These are phyloP conservation scores for Muscidifurax raptorellus DNA, from an alignment of 1,140 invertebrate species.

Conservation along the genomic window DNA sequence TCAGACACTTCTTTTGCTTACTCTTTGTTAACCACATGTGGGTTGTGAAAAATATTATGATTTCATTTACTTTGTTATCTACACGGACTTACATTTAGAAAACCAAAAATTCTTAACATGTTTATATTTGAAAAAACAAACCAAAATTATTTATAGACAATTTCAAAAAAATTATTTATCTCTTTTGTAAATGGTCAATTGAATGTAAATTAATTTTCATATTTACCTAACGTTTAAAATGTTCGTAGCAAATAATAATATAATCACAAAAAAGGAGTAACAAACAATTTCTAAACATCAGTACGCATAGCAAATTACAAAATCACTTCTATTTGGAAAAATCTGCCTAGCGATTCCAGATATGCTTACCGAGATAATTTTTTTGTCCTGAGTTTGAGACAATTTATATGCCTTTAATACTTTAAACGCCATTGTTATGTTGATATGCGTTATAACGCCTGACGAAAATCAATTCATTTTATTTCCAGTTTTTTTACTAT, in stretches of 20 bases:
- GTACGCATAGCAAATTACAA: neutral
- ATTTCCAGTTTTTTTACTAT: neutral
- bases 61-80: conserved; percentile 12
- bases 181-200: neutral
- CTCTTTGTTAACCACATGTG: conserved; percentile 3
- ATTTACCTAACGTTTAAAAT: no score
- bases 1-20: conserved; percentile 10
- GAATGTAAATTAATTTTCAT: no score
- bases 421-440: neutral
- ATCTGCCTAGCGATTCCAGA: neutral
- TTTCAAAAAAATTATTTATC: neutral
- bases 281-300: neutral
- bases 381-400: neutral
- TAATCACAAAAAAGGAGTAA: neutral
- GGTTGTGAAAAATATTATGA: conserved; percentile 45
- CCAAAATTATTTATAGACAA: neutral
- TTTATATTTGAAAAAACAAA: neutral
- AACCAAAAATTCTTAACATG: neutral
- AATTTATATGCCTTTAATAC: conserved; percentile 1
- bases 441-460: conserved; percentile 13
- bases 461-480: neutral
- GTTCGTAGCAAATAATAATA: neutral
- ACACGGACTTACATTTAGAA: conserved; percentile 18
- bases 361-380: neutral
- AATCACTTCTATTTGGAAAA: neutral